Evolutionary conservation across 2,888 invertebrate species (phyloP), one percentile per base, ranked within the genome.

Genomic region (Rhogogaster chlorosoma): DNA sequence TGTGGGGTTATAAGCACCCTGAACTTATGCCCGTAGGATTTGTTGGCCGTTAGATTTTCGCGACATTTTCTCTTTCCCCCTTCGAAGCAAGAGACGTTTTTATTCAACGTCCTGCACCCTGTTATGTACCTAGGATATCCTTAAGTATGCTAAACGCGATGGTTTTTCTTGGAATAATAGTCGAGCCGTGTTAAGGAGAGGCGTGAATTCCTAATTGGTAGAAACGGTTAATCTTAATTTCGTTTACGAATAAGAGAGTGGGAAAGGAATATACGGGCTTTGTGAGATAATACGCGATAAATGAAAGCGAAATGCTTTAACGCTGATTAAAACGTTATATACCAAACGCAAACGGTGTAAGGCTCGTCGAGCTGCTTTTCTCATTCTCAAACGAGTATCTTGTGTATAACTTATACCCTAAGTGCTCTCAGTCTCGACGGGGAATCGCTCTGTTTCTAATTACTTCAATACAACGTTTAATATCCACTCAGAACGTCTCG

Each of bases 241-340:
- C 6, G 32, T 67, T 18, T 67, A 26, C 67, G 29, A 15, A 29
- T 67, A 15, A 67, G 15, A 67, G 26, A 67, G n/a, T 61, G 26
- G 7, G n/a, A 61, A 4, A 38, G 0, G 10, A 26, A 26, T 26
- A 26, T 22, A 26, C 61, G 22, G 3, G 32, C 67, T 67, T 12
- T 67, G 1, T 29, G 32, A 67, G 32, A 67, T 67, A 67, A 67
- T 32, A 67, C 32, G 67, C 67, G 67, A 67, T 67, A 67, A 67
- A 67, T 67, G 67, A 32, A 67, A 67, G 67, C 18, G 32, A 67
- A 67, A 67, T 67, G 67, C 67, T 67, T 67, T 67, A 67, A 67
- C 67, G 67, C 29, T 67, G 67, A 67, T 67, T 67, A 67, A 67
- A 67, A 67, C 67, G 29, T 67, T 67, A 67, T 67, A 67, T 32